Conservation (phyloP, 1,140 invertebrate species). For the Colletes gigas region DNA sequence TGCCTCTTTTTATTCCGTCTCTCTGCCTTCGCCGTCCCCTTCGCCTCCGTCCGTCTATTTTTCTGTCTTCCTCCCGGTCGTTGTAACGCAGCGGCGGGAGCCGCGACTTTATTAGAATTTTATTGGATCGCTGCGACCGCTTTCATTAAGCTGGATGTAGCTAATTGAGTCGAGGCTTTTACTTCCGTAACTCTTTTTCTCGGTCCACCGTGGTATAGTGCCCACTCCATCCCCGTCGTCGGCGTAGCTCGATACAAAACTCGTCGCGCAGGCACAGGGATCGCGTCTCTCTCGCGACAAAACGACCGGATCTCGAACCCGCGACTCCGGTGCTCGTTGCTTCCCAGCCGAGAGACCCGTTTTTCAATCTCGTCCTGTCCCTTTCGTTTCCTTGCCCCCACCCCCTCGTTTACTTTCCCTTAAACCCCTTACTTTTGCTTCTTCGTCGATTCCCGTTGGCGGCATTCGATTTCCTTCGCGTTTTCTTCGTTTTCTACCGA, state of each 20-base stretch:
- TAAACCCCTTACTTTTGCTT: not conserved
- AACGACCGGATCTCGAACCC: not conserved
- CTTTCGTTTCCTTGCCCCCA: not conserved
- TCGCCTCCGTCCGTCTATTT: not conserved
- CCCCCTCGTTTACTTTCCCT: not conserved
- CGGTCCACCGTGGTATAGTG: not conserved
- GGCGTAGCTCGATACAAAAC: slow-evolving; percentile 48
- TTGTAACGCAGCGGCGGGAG: slow-evolving; percentile 23
- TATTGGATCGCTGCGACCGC: slow-evolving; percentile 67
- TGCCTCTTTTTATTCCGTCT: not conserved
- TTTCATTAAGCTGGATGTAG: slow-evolving; percentile 68
- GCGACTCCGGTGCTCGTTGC: not conserved
- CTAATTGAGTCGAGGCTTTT: slow-evolving; percentile 67
- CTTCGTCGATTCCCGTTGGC: not conserved
- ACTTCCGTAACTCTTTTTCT: slow-evolving; percentile 41
- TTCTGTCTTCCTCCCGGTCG: not conserved
- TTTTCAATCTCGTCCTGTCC: not conserved
- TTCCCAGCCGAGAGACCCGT: too few species aligned
- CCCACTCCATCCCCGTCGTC: slow-evolving; percentile 4
- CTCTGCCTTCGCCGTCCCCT: too few species aligned
- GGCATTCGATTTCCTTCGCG: slow-evolving; percentile 1
- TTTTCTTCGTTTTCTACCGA: not conserved
- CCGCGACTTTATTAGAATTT: slow-evolving; percentile 70
- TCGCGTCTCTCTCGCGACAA: not conserved
- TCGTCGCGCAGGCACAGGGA: slow-evolving; percentile 1